phyloP scores from a whole-genome alignment of 2,888 invertebrate species.

The Conus canariensis region DNA sequence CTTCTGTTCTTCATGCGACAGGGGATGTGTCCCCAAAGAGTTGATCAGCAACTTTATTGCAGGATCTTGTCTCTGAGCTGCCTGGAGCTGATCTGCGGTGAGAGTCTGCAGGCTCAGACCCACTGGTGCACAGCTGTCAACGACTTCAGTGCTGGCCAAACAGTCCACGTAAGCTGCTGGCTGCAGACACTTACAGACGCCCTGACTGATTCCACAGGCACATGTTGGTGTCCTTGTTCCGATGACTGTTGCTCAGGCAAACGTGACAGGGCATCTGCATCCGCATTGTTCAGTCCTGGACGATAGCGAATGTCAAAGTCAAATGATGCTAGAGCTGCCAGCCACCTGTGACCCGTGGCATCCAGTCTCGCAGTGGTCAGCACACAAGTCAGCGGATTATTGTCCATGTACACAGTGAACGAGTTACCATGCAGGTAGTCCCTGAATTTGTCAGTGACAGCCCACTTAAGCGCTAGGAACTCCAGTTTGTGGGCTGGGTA shows the following conservation, averaged over 20 bases:
- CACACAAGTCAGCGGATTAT: slow-evolving; percentile 39
- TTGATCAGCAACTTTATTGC: neutral
- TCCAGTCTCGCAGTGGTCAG: slow-evolving; percentile 30
- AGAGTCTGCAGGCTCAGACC: too few relatives aligned
- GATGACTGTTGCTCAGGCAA: neutral
- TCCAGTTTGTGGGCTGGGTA: slow-evolving; percentile 52
- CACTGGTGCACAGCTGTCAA: neutral
- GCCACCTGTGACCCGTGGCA: slow-evolving; percentile 39
- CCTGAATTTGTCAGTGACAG: slow-evolving; percentile 46
- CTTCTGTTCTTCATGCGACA: neutral
- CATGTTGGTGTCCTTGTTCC: neutral
- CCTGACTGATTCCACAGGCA: neutral
- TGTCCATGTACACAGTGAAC: slow-evolving; percentile 24
- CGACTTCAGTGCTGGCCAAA: neutral
- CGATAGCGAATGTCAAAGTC: slow-evolving; percentile 35
- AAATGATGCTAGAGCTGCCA: slow-evolving; percentile 29
- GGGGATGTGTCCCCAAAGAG: neutral
- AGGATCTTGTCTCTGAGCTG: neutral
- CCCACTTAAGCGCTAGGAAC: slow-evolving; percentile 53
- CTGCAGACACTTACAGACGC: neutral
- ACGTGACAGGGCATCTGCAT: slow-evolving; percentile 34
- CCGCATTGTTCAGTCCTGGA: slow-evolving; percentile 25
- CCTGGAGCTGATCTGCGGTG: neutral
- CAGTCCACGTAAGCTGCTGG: neutral
- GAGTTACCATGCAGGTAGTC: slow-evolving; percentile 29